These are phyloP conservation scores for Galeruca laticollis DNA, from an alignment of 2,888 invertebrate genomes.

Conservation along the genomic window DNA sequence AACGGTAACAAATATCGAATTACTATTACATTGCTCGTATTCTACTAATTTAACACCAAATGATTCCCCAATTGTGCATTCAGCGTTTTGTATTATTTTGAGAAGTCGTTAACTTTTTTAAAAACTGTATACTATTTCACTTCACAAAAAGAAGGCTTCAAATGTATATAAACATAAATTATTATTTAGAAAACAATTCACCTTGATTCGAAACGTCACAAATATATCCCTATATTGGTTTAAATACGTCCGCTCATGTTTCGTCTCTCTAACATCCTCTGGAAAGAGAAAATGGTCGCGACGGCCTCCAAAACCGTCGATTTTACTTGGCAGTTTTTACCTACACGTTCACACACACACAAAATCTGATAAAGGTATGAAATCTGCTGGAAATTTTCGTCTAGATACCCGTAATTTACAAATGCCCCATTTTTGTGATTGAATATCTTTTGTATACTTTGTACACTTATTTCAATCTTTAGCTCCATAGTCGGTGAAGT, in stretches of 20 bases:
- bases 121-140: too few species aligned
- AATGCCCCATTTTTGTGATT: neutral
- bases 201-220: too few species aligned
- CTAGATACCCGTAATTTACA: neutral
- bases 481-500: too few species aligned
- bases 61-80: neutral
- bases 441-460: too few species aligned
- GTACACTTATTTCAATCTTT: too few species aligned
- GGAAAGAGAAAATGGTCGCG: slow-evolving; percentile 18
- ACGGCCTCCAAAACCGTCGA: slow-evolving; percentile 25
- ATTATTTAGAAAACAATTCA: too few species aligned
- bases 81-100: neutral
- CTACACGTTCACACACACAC: slow-evolving; percentile 22
- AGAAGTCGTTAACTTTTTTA: too few species aligned
- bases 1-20: too few species aligned
- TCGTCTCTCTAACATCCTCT: slow-evolving; percentile 19
- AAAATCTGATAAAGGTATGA: slow-evolving; percentile 4
- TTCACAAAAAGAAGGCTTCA: too few species aligned
- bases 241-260: slow-evolving; percentile 3
- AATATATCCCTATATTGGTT: neutral
- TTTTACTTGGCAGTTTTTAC: slow-evolving; percentile 19
- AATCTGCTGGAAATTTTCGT: slow-evolving; percentile 10
- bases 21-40: too few species aligned
- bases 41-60: too few species aligned
- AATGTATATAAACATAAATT: too few species aligned